A percentile compares a stretch with the other conserved stretches of the same genome.
Conservation (phyloP, 2,888 invertebrate species). For the Drosophila atroscutellata region DNA sequence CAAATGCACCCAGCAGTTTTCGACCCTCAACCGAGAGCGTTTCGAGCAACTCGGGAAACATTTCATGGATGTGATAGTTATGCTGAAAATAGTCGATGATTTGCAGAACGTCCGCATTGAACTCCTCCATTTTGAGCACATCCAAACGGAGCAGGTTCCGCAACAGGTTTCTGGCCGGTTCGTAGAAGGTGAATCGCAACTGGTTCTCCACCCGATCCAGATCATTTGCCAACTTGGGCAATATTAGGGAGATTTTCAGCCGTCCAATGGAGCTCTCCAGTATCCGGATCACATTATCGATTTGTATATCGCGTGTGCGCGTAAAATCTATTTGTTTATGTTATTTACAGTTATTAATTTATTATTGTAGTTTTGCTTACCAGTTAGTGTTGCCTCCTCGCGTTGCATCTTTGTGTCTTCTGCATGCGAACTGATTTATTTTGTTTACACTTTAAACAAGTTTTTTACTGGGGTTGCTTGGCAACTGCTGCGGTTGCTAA, state of each 20-base stretch:
- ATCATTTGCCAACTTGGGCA: conserved; percentile 53
- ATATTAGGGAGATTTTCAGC: conserved; percentile 55
- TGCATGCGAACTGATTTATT: background rate
- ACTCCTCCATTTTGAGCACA: conserved; percentile 17
- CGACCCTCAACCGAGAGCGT: conserved; percentile 33
- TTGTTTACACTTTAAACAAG: conserved; percentile 19
- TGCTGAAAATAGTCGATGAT: conserved; percentile 57
- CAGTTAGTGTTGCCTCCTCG: conserved; percentile 20
- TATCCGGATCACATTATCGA: conserved; percentile 52
- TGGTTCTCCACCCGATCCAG: conserved; percentile 8
- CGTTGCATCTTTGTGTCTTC: conserved; percentile 13
- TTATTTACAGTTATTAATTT: background rate
- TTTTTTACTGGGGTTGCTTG: conserved; percentile 44
- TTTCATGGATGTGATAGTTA: conserved; percentile 28
- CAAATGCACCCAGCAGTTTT: conserved; percentile 45
- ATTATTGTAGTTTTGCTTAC: conserved; percentile 8
- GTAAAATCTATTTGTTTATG: conserved; percentile 26
- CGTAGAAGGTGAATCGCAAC: conserved; percentile 29
- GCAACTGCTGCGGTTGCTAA: conserved; percentile 21
- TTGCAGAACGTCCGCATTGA: conserved; percentile 42
- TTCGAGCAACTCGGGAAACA: conserved; percentile 48
- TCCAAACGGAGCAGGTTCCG: conserved; percentile 32
- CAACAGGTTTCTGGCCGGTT: conserved; percentile 37
- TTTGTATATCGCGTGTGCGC: conserved; percentile 40
- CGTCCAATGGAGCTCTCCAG: conserved; percentile 30